Base-by-base conservation (phyloP, 2,888 invertebrate species). In the Chloroclystis v-ata region DNA sequence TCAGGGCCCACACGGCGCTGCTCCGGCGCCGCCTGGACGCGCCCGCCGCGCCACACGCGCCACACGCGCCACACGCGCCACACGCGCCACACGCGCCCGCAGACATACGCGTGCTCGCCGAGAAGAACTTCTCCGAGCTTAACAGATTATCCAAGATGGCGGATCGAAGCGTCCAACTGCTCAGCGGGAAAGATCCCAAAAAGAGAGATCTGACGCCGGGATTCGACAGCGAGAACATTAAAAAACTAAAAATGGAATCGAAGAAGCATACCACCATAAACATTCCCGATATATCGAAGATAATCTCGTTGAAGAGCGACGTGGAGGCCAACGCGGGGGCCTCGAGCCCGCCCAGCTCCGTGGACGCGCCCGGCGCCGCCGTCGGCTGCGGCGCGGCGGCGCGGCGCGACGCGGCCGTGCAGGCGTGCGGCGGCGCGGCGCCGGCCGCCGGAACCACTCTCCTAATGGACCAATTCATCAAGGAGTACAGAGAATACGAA, bases 401-500 rank as follows among this genome's bases (percentile, higher is more conserved):
- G 4, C 9, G 1, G 32, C 32, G 32, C 1, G 32, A 32, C 32
- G 32, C 32, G 32, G 32, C 13, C 1, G n/a, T 9, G 32, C 82
- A 82, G 59, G 73, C 66, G 4, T 69, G 69, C 1, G 66, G 67
- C 37, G 26, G 43, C 1, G 48, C 61, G 9, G 61, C n/a, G 65
- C 25, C 91, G 91, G 91, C 82, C 89, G 0, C 89, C 20, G 5
- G 89, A 0, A 60, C 89, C 4, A 24, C 20, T 2, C 30, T 41
- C 30, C 9, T 44, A 13, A 44, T 49, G 49, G 80, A 89, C 33
- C 77, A 77, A 6, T 61, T 90, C n/a, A 72, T 86, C 46, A 84
- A 78, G 56, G 83, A 82, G 29, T 91, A 89, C 63, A 86, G 78
- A 58, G 82, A 81, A 54, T 90, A 83, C 69, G 86, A 87, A 51